Percentiles rank a stretch among this genome's conserved stretches.
Evolutionary conservation across 2,113 vertebrate species (phyloP).

Genomic region (Epinephelus cyanopodus): DNA sequence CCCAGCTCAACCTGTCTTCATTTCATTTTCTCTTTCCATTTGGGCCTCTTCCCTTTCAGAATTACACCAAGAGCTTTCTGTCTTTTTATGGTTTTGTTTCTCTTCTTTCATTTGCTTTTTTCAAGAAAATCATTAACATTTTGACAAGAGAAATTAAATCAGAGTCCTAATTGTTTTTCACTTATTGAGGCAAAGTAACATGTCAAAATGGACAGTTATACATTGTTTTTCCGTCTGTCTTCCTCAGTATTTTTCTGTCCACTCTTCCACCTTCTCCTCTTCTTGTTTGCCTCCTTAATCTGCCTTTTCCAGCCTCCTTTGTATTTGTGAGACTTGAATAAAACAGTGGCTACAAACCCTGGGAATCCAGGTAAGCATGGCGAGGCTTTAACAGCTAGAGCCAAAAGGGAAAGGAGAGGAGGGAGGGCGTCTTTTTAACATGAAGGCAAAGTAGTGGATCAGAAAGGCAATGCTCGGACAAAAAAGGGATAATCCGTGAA

Average conservation of each 20-base stretch:
- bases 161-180: background rate
- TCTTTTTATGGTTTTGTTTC: background rate
- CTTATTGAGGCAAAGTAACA: background rate
- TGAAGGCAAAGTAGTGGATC: constrained; percentile 88
- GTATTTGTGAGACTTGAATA: constrained; percentile 79
- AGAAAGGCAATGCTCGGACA: constrained; percentile 78
- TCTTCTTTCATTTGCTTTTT: background rate
- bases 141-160: background rate
- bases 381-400: constrained; percentile 90
- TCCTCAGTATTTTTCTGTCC: background rate
- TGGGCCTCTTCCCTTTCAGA: constrained; percentile 47
- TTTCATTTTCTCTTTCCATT: constrained; percentile 76
- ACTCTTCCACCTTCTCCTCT: background rate
- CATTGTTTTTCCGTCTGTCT: background rate
- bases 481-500: constrained; percentile 95
- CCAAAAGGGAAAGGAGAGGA: constrained; percentile 77
- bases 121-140: no score
- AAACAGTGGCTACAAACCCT: constrained; percentile 60
- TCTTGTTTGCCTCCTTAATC: background rate
- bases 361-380: constrained; percentile 91
- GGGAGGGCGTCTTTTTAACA: constrained; percentile 85
- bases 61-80: constrained; percentile 63
- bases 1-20: constrained; percentile 78
- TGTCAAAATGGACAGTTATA: background rate
- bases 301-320: constrained; percentile 60